Percentiles rank a stretch among this genome's conserved stretches.
Evolutionary conservation across 2,113 vertebrate genomes (phyloP).

Genomic region (Alaudala cheleensis): DNA sequence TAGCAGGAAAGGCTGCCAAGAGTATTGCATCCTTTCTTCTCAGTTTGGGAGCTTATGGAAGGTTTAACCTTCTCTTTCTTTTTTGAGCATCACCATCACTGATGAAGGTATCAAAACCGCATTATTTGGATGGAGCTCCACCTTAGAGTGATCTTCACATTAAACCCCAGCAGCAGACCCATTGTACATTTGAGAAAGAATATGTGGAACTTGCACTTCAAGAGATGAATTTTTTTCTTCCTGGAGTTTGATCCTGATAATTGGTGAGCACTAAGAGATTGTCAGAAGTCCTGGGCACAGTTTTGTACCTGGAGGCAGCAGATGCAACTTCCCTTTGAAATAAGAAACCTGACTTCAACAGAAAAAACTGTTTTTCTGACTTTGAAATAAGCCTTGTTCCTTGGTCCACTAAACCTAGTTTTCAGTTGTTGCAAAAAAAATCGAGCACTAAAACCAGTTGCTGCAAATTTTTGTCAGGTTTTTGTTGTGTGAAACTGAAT

Average conservation of each 20-base stretch:
- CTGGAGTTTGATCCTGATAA: neutral
- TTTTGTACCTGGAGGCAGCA: neutral
- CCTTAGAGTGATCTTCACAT: neutral
- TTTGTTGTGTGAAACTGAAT: neutral
- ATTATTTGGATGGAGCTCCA: neutral
- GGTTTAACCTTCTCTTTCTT: neutral
- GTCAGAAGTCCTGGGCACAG: neutral
- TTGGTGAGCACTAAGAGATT: rapidly evolving
- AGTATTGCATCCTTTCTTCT: neutral
- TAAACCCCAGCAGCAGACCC: neutral
- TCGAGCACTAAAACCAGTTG: rapidly evolving
- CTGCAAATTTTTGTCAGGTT: neutral
- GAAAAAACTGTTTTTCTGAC: neutral
- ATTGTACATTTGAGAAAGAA: neutral
- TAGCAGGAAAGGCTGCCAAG: neutral
- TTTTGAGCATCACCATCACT: neutral
- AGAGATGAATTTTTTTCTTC: neutral
- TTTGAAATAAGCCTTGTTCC: neutral
- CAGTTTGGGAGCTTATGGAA: neutral
- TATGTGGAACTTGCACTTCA: neutral
- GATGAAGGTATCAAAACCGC: neutral
- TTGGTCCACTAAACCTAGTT: neutral
- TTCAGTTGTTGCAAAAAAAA: neutral
- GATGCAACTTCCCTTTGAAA: neutral
- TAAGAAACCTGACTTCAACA: neutral